Conservation (phyloP, 2,797 vertebrate species). For the Semaprochilodus insignis region DNA sequence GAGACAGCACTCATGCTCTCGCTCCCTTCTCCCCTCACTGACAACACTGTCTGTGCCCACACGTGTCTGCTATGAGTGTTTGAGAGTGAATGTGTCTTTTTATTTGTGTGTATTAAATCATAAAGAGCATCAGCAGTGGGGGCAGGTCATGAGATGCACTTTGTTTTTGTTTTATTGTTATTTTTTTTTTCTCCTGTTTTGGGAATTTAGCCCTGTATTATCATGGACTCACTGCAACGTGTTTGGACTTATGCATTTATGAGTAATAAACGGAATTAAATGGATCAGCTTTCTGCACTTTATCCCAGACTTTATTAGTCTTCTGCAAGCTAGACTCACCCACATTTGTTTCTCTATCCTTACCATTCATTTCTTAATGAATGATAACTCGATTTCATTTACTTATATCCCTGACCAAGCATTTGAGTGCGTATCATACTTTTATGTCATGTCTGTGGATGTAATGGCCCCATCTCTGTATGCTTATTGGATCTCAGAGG, state of each 20-base stretch:
- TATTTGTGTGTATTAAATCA: conserved; percentile 48
- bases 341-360: conserved; percentile 51
- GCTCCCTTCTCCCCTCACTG: conserved; percentile 52
- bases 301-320: conserved; percentile 67
- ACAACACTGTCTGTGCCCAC: conserved; percentile 46
- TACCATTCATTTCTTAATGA: conserved; percentile 47
- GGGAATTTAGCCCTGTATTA: conserved; percentile 32
- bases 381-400: conserved; percentile 26
- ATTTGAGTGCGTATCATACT: conserved; percentile 24
- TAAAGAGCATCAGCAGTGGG: conserved; percentile 39
- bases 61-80: conserved; percentile 48
- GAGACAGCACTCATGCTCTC: conserved; percentile 51
- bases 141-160: conserved; percentile 38
- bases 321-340: conserved; percentile 53
- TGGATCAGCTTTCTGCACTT: conserved; percentile 83
- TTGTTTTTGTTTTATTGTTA: too few relatives aligned
- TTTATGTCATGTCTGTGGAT: conserved; percentile 47
- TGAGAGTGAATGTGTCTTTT: conserved; percentile 45
- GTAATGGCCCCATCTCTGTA: conserved; percentile 32
- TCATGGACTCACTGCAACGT: conserved; percentile 30
- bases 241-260: conserved; percentile 36
- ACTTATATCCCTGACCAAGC: conserved; percentile 16
- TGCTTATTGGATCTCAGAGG: conserved; percentile 38
- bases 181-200: conserved; percentile 5
- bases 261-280: conserved; percentile 54